Conservation (phyloP, 2,888 invertebrate genomes). For the Xanthia togata region DNA sequence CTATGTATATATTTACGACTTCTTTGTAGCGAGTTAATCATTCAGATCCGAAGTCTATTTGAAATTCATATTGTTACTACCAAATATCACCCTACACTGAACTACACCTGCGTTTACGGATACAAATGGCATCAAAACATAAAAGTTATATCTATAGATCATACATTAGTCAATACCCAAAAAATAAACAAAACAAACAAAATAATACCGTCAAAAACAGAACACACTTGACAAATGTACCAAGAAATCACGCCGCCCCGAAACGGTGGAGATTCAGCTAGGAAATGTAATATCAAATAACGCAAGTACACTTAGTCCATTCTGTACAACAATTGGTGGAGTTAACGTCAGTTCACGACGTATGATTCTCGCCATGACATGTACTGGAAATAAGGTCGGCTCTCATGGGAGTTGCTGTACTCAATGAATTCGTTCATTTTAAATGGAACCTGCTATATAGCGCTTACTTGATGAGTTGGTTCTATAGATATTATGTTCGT, state of each 20-base stretch:
- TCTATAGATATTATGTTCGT: neutral
- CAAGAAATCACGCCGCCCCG: conserved; percentile 21
- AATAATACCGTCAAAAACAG: conserved; percentile 13
- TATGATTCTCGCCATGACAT: conserved; percentile 57
- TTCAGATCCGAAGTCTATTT: neutral
- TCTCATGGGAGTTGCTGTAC: conserved; percentile 43
- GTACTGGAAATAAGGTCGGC: conserved; percentile 54
- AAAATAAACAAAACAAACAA: conserved; percentile 8
- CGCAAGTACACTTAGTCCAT: conserved; percentile 32
- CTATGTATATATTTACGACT: neutral
- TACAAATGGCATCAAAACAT: neutral
- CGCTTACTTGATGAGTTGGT: conserved; percentile 23
- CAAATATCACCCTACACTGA: neutral
- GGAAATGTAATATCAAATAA: conserved; percentile 29
- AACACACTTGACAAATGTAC: conserved; percentile 21
- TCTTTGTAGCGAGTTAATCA: neutral
- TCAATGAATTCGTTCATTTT: conserved; percentile 59
- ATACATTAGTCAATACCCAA: neutral
- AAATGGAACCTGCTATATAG: conserved; percentile 42
- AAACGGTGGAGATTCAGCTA: conserved; percentile 13
- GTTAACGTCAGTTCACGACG: conserved; percentile 53
- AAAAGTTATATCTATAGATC: neutral
- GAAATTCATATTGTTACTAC: neutral
- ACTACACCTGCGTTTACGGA: neutral
- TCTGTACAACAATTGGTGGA: conserved; percentile 48